These are phyloP conservation scores for Bubo blakistoni DNA, from an alignment of 2,113 vertebrate genomes.

Conservation along the genomic window DNA sequence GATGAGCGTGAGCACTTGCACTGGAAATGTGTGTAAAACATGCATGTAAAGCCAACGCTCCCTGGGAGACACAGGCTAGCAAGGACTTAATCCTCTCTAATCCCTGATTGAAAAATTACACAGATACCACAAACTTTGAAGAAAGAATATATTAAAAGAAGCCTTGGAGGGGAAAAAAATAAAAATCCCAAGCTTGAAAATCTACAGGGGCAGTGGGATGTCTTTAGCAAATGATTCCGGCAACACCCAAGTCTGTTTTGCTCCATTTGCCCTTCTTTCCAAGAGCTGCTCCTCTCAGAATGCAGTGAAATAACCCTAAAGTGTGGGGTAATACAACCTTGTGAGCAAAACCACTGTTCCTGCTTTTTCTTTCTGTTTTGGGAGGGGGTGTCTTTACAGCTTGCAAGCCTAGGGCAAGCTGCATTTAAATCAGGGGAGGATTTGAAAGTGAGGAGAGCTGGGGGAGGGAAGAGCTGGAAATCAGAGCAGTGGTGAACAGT, in stretches of 20 bases:
- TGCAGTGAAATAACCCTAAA: neutral
- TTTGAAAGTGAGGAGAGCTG: neutral
- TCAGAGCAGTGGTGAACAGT: neutral
- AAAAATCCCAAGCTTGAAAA: neutral
- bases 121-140: slow-evolving; percentile 48
- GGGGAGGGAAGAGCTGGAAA: neutral
- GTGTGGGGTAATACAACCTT: neutral
- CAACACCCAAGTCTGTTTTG: neutral
- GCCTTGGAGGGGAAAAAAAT: neutral
- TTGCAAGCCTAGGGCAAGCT: neutral
- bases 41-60: neutral
- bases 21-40: neutral
- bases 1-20: neutral
- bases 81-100: slow-evolving; percentile 49
- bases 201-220: neutral
- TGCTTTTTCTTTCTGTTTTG: neutral
- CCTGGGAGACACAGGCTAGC: neutral
- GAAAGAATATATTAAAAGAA: slow-evolving; percentile 42
- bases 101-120: slow-evolving; percentile 42
- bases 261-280: neutral
- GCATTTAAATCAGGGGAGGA: neutral
- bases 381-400: neutral
- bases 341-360: neutral
- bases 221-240: neutral
- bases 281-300: neutral